These are phyloP conservation scores for Drosophila sordidula DNA, from an alignment of 2,888 invertebrate species.

Conservation along the genomic window DNA sequence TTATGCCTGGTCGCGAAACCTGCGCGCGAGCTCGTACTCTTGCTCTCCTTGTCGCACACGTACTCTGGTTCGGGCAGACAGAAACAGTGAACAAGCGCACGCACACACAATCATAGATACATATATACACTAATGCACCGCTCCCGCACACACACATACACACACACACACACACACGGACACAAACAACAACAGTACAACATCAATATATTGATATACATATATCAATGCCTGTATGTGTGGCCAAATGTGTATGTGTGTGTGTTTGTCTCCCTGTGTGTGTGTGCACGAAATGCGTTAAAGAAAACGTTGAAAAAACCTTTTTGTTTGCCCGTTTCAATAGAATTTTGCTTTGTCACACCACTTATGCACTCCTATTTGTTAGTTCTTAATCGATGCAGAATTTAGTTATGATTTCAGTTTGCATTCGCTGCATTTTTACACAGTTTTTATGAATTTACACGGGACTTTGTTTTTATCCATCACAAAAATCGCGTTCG, in stretches of 20 bases:
- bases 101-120: conserved; percentile 23
- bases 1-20: conserved; percentile 64
- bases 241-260: conserved; percentile 43
- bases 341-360: conserved; percentile 50
- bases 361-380: conserved; percentile 61
- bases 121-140: conserved; percentile 61
- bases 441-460: conserved; percentile 58
- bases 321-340: conserved; percentile 61
- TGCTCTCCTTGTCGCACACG: conserved; percentile 42
- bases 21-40: conserved; percentile 68
- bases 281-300: conserved; percentile 76
- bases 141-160: conserved; percentile 56
- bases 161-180: conserved; percentile 36
- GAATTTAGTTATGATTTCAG: conserved; percentile 55
- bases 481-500: conserved; percentile 69
- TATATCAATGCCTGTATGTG: conserved; percentile 72
- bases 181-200: conserved; percentile 68
- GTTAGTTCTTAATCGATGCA: conserved; percentile 52
- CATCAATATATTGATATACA: conserved; percentile 79
- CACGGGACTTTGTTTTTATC: conserved; percentile 78
- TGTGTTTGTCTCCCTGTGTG: conserved; percentile 31
- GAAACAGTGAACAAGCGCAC: conserved; percentile 50
- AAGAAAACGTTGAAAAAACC: conserved; percentile 73
- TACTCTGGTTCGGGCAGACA: conserved; percentile 50
- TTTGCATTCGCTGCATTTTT: conserved; percentile 59